phyloP scores from a whole-genome alignment of 53 echinoderm and acorn worm genomes.

The Echinarachnius parma region DNA sequence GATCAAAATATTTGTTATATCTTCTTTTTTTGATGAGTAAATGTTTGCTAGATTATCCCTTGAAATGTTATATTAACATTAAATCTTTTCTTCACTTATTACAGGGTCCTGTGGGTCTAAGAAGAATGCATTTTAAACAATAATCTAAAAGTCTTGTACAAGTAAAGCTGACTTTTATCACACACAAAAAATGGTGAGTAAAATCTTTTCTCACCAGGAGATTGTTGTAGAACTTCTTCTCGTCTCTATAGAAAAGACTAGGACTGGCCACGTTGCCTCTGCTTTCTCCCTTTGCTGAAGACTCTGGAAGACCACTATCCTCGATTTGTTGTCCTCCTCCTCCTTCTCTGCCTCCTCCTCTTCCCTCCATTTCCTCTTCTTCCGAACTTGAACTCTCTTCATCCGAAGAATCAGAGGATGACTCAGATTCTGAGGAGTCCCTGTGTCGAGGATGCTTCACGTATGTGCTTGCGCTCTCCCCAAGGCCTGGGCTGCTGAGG shows the following conservation, averaged over 20 bases:
- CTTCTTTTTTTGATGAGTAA: no score
- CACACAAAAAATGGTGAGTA: no score
- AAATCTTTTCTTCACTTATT: no score
- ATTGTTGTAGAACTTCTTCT: slow-evolving; percentile 81
- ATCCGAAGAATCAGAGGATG: background rate
- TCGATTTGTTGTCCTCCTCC: no score
- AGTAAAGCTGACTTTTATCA: no score
- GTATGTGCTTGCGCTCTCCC: slow-evolving; percentile 91
- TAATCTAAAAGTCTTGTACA: no score
- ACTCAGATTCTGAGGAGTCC: background rate
- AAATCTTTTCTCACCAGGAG: slow-evolving; percentile 73
- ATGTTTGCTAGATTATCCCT: no score
- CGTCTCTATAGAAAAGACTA: slow-evolving; percentile 74
- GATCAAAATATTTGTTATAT: no score
- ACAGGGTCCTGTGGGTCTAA: no score
- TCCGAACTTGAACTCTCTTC: slow-evolving; percentile 4
- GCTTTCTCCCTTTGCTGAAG: background rate
- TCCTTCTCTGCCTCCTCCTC: background rate
- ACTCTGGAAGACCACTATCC: background rate
- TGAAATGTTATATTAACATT: no score
- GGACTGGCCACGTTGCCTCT: slow-evolving; percentile 30
- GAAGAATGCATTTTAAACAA: no score
- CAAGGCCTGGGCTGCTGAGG: slow-evolving; percentile 77
- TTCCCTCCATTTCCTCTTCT: slow-evolving; percentile 10
- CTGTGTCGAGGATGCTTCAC: slow-evolving; percentile 35